These are phyloP conservation scores for Drosophila setifemur DNA, from an alignment of 1,140 invertebrate species.

Conservation along the genomic window DNA sequence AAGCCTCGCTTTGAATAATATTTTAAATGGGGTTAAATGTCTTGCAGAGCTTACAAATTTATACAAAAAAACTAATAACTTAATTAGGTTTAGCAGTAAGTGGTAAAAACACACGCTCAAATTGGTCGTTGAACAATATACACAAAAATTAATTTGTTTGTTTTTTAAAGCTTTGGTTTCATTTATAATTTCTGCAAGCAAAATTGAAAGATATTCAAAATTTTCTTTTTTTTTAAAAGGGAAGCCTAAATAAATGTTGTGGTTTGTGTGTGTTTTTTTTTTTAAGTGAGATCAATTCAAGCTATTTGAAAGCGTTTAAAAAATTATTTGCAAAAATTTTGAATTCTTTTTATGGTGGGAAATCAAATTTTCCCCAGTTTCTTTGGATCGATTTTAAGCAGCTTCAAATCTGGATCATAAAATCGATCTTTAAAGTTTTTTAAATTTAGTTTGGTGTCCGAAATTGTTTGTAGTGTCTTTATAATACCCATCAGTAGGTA, in stretches of 20 bases:
- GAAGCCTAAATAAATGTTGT: conserved; percentile 14
- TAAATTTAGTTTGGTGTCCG: background rate
- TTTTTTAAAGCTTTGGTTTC: conserved; percentile 75
- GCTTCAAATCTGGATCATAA: background rate
- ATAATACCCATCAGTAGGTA: conserved; percentile 3
- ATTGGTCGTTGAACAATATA: conserved; percentile 53
- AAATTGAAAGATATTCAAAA: conserved; percentile 42
- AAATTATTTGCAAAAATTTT: conserved; percentile 11
- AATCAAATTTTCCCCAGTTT: background rate
- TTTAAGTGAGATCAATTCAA: conserved; percentile 70
- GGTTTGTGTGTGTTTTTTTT: conserved; percentile 18
- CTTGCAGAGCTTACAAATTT: conserved; percentile 50
- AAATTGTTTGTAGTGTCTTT: background rate
- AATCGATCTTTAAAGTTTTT: conserved; percentile 7
- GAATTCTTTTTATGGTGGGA: background rate
- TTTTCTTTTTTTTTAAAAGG: background rate
- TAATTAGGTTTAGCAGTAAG: conserved; percentile 42
- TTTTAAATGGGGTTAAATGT: conserved; percentile 45
- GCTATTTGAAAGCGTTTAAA: conserved; percentile 31
- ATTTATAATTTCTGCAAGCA: conserved; percentile 72
- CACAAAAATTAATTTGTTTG: conserved; percentile 36
- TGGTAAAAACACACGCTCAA: conserved; percentile 58
- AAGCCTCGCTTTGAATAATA: conserved; percentile 68
- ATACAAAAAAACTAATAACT: conserved; percentile 28
- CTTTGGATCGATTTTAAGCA: background rate